A percentile compares a stretch with the other conserved stretches of the same genome.
Evolutionary conservation across 2,113 vertebrate species (phyloP).

Genomic region (Psilopsiagon aymara): DNA sequence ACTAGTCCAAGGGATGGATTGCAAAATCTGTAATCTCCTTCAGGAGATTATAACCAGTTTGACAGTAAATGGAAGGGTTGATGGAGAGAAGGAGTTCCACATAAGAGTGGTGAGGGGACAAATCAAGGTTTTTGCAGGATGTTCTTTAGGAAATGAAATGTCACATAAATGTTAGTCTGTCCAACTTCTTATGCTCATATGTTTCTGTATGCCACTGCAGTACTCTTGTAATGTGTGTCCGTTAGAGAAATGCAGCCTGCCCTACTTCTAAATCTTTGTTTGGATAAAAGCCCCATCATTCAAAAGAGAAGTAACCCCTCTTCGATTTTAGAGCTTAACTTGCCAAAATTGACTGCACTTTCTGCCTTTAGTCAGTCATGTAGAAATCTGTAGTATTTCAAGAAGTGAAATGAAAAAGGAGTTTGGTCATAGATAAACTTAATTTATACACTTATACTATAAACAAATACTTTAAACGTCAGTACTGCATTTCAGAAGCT

Average conservation of each 20-base stretch:
- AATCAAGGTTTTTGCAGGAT: not conserved
- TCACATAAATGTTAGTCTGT: not conserved
- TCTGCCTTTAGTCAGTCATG: not conserved
- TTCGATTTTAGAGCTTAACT: not conserved
- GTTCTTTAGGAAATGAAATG: not conserved
- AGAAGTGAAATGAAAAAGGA: not conserved
- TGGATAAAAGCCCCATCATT: not conserved
- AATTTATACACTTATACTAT: not conserved
- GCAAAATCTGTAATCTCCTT: not conserved
- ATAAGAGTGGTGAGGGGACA: not conserved
- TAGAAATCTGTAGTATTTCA: not conserved
- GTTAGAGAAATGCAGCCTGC: not conserved
- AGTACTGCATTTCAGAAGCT: not conserved
- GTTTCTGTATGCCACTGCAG: not conserved
- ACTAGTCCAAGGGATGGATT: not conserved
- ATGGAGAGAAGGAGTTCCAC: not conserved
- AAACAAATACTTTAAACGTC: not conserved
- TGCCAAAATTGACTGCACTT: not conserved
- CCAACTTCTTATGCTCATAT: not conserved
- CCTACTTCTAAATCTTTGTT: not conserved
- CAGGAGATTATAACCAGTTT: not conserved
- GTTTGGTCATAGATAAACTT: not conserved
- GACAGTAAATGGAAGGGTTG: not conserved
- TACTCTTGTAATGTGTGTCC: not conserved
- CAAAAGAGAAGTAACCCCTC: not conserved